phyloP scores from a whole-genome alignment of 2,797 vertebrate genomes.

The Premnoplex brunnescens region DNA sequence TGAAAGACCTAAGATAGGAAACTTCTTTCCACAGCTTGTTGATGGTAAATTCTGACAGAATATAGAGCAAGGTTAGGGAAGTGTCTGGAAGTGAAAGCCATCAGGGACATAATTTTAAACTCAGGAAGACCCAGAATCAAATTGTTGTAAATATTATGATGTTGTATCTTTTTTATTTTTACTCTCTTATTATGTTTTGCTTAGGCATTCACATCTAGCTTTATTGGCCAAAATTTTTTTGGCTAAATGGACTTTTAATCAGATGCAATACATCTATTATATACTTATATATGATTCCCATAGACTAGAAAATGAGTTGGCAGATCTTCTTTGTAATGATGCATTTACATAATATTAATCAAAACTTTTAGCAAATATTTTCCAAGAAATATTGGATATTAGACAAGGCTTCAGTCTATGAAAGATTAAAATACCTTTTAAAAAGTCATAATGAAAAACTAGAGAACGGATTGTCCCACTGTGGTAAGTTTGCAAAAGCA shows the following conservation, averaged over 20 bases:
- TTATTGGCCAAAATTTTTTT: not conserved
- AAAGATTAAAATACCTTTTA: not conserved
- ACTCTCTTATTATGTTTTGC: not conserved
- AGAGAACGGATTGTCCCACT: not conserved
- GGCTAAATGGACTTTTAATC: not conserved
- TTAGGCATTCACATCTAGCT: not conserved
- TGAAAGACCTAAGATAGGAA: not conserved
- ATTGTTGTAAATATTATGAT: not conserved
- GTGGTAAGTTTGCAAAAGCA: not conserved
- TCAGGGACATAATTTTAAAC: not conserved
- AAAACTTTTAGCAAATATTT: not conserved
- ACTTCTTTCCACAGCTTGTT: not conserved
- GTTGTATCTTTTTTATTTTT: not conserved
- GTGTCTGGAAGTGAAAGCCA: not conserved
- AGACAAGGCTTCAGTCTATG: not conserved
- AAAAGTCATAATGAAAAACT: not conserved
- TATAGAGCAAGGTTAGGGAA: not conserved
- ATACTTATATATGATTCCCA: not conserved
- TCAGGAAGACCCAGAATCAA: not conserved
- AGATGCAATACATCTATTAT: not conserved
- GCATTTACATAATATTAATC: not conserved
- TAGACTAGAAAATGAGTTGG: not conserved
- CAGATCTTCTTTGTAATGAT: not conserved
- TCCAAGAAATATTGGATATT: not conserved
- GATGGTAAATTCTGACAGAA: not conserved